Percentiles rank a stretch among this genome's conserved stretches.
phyloP scores from a whole-genome alignment of 2,113 vertebrate species.

The Heterocephalus glaber region DNA sequence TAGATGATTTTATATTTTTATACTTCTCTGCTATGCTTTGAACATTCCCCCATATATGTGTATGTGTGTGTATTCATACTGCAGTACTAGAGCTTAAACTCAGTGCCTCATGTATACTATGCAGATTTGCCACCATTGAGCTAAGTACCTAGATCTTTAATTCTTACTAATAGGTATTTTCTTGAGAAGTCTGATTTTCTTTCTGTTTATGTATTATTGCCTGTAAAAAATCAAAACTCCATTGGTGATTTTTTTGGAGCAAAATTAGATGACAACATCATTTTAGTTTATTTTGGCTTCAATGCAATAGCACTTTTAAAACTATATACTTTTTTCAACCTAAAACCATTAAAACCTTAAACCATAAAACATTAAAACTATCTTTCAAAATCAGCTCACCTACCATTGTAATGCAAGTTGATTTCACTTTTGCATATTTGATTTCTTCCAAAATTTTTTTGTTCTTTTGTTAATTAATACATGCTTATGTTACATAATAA shows the following conservation, averaged over 20 bases:
- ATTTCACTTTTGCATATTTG: conserved; percentile 10
- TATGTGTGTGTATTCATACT: background rate
- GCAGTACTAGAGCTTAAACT: background rate
- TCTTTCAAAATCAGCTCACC: background rate
- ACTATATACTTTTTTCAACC: background rate
- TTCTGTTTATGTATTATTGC: background rate
- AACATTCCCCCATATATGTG: background rate
- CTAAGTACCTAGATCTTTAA: background rate
- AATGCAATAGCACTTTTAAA: background rate
- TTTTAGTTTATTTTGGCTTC: background rate
- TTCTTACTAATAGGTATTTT: background rate
- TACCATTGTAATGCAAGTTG: background rate
- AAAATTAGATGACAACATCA: background rate
- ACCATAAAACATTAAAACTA: background rate
- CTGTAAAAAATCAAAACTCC: background rate
- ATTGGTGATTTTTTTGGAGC: background rate
- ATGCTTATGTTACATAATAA: too few relatives aligned
- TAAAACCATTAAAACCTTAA: background rate
- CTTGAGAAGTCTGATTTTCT: background rate
- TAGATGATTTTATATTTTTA: conserved; percentile 10
- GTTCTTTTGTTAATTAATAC: too few relatives aligned
- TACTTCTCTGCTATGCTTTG: background rate
- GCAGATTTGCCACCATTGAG: background rate
- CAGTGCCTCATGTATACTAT: background rate
- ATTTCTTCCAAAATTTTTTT: background rate